These are phyloP conservation scores for Colius striatus DNA, from an alignment of 2,113 vertebrate genomes.

Conservation along the genomic window DNA sequence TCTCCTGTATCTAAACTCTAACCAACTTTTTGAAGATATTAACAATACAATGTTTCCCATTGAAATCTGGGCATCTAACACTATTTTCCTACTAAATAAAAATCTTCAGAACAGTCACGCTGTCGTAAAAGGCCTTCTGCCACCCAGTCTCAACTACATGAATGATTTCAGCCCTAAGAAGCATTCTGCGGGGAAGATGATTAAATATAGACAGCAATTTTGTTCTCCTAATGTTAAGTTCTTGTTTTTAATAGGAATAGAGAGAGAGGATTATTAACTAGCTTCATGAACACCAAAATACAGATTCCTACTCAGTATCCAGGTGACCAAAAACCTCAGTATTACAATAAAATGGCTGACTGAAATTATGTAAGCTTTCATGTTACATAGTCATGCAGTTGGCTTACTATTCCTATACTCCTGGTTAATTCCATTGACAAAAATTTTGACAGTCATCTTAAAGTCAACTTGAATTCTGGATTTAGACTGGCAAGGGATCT, in stretches of 20 bases:
- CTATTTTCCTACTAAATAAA: neutral
- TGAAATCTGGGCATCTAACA: fast-evolving
- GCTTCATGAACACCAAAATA: neutral
- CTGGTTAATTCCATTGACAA: neutral
- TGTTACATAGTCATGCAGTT: fast-evolving
- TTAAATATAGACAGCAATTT: neutral
- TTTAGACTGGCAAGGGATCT: neutral
- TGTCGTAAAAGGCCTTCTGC: neutral
- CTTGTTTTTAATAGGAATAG: neutral
- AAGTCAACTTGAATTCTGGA: neutral
- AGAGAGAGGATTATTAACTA: neutral
- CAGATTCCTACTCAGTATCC: neutral
- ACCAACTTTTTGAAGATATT: neutral
- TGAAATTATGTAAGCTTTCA: neutral
- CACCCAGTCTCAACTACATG: neutral
- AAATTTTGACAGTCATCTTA: neutral
- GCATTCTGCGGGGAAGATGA: neutral
- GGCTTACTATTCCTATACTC: neutral
- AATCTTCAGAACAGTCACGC: neutral
- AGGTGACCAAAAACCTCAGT: neutral
- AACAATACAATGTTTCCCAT: neutral
- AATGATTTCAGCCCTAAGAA: neutral
- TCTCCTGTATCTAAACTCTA: neutral
- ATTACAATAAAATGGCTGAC: neutral
- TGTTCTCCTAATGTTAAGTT: neutral